These are phyloP conservation scores for Aspidiotus rigidus DNA, from an alignment of 2,888 invertebrate genomes.

Conservation along the genomic window DNA sequence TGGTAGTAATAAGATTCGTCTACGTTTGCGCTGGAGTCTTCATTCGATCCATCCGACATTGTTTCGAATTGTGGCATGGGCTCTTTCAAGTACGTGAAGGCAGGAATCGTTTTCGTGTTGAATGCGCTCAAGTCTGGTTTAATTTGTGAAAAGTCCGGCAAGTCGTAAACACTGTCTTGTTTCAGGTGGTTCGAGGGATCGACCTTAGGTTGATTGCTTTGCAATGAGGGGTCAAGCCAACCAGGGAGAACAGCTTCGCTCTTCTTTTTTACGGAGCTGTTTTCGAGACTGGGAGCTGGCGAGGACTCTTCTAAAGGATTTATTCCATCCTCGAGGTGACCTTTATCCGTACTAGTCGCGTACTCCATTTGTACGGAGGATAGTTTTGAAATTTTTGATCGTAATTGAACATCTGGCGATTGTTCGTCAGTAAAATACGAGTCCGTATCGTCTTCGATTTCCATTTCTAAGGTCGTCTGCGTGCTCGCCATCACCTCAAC, in stretches of 20 bases:
- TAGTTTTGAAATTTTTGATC: conserved; percentile 21
- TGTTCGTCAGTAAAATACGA: not conserved
- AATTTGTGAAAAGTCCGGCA: conserved; percentile 34
- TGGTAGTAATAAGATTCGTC: conserved; percentile 30
- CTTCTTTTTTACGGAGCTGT: conserved; percentile 36
- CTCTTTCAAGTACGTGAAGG: conserved; percentile 34
- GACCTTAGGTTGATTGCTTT: conserved; percentile 3
- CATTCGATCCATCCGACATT: not conserved
- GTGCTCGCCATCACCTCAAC: not conserved
- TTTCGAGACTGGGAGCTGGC: conserved; percentile 13
- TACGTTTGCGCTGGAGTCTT: not conserved
- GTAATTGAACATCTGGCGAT: conserved; percentile 24
- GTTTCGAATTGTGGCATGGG: conserved; percentile 16
- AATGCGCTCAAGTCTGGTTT: conserved; percentile 33
- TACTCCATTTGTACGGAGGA: conserved; percentile 7
- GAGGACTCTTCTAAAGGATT: conserved; percentile 29
- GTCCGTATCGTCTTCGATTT: conserved; percentile 5
- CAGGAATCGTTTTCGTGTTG: conserved; percentile 34
- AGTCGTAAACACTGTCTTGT: conserved; percentile 23
- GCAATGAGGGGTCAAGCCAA: conserved; percentile 32
- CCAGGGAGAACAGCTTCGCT: conserved; percentile 38
- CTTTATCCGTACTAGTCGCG: not conserved
- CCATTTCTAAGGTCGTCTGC: not conserved
- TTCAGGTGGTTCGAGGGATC: conserved; percentile 26
- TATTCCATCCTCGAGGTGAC: conserved; percentile 20